Base-by-base conservation (phyloP, 2,888 invertebrate genomes). In the Heteropelma amictum region DNA sequence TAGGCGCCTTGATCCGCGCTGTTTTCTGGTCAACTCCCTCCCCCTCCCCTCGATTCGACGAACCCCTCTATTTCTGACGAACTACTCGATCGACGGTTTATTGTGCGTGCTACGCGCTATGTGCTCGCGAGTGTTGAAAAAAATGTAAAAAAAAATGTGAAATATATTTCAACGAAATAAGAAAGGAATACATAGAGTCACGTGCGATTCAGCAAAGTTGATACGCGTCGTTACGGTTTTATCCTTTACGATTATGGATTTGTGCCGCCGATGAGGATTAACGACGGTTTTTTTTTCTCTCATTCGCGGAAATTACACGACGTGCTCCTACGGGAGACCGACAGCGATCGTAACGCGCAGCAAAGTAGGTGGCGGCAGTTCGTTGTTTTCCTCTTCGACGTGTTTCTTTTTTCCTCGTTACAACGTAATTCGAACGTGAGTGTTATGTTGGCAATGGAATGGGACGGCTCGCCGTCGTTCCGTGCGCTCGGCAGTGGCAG, bases 401-500 rank as follows among this genome's bases (percentile, higher is more conserved):
- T 33, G 21, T 38, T 35, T 8, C 35, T 28, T 40, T 47, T 17
- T 60, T 61, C 14, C 49, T 58, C 30, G 23, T 45, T 60, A 68
- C 60, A 2, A 10, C n/a, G 19, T 30, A 21, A 58, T 49, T 28
- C 51, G 45, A 26, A 35, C 71, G 72, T 70, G 74, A 71, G 79
- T 77, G 77, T 67, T 65, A 76, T 74, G 77, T 77, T 70, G 71
- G 72, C 63, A 74, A 71, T 47, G 72, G 73, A 70, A 79, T 79
- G 79, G 76, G 77, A 81, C 78, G 77, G 74, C 72, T 72, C 74
- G 69, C 61, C 68, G 76, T 65, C 73, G 71, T 72, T 75, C 81
- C 77, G 73, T 79, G 81, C 82, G 79, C 79, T 79, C 81, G 80
- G 78, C 73, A 58, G 82, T 81, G 80, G 80, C 83, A 80, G 81